phyloP scores from a whole-genome alignment of 2,113 vertebrate genomes.

The Pedetes capensis region DNA sequence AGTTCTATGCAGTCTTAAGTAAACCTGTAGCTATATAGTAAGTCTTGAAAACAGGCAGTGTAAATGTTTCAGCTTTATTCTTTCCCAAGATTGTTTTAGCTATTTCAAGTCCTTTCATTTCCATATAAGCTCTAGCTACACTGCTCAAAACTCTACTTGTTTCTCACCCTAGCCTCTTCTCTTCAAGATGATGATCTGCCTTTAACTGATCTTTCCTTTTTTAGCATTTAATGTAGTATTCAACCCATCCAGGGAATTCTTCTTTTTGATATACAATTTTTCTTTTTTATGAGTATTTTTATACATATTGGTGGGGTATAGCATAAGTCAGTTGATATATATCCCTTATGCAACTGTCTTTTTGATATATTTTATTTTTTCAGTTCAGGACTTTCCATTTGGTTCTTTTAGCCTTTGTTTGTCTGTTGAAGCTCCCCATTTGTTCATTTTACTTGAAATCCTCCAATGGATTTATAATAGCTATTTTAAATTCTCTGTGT shows the following conservation, averaged over 20 bases:
- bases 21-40: neutral
- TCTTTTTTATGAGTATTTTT: too few species aligned
- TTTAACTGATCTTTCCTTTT: neutral
- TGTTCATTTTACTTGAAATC: constrained; percentile 21
- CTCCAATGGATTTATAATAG: neutral
- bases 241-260: neutral
- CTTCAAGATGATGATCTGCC: neutral
- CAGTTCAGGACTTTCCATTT: neutral
- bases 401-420: neutral
- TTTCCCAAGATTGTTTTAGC: neutral
- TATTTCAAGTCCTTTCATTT: neutral
- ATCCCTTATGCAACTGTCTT: too few species aligned
- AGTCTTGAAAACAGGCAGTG: neutral
- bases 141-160: neutral
- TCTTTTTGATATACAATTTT: neutral
- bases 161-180: neutral
- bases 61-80: neutral
- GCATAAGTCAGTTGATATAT: too few species aligned
- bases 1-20: neutral
- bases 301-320: too few species aligned
- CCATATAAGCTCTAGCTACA: neutral
- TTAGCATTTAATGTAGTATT: neutral
- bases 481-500: neutral
- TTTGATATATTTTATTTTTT: neutral
- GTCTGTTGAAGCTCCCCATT: neutral